A percentile compares a stretch with the other conserved stretches of the same genome.
These are phyloP conservation scores for Drymonia ruficornis DNA, from an alignment of 2,888 invertebrate species.

Conservation along the genomic window DNA sequence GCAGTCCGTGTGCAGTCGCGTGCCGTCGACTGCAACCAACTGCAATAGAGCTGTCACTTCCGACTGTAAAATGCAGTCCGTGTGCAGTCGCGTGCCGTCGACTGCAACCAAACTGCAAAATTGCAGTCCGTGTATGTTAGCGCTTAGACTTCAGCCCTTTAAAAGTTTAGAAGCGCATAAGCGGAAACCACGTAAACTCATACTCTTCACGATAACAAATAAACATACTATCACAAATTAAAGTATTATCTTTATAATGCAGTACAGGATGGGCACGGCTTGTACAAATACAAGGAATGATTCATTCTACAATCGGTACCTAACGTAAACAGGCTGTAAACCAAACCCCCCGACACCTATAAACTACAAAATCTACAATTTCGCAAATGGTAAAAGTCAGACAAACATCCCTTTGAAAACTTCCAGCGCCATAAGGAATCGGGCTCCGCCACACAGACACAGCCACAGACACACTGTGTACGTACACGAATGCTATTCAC, in stretches of 20 bases:
- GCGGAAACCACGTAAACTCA: neutral
- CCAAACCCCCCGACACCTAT: neutral
- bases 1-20: too few relatives aligned
- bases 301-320: slow-evolving; percentile 1
- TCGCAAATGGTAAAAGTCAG: slow-evolving; percentile 22
- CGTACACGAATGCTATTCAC: slow-evolving; percentile 24
- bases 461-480: slow-evolving; percentile 20
- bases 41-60: too few relatives aligned
- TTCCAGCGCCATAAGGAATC: slow-evolving; percentile 29
- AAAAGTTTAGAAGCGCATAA: too few relatives aligned
- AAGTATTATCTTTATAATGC: neutral
- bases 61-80: too few relatives aligned
- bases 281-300: neutral
- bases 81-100: too few relatives aligned
- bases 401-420: slow-evolving; percentile 33
- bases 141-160: too few relatives aligned
- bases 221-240: too few relatives aligned
- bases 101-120: too few relatives aligned
- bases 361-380: slow-evolving; percentile 14
- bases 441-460: slow-evolving; percentile 18
- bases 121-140: too few relatives aligned
- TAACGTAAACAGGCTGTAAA: neutral
- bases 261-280: neutral
- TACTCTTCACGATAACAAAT: too few relatives aligned
- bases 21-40: too few relatives aligned